A percentile compares a stretch with the other conserved stretches of the same genome.
Conservation (phyloP, 53 echinoderm and acorn worm genomes). For the Paelopatides confundens region DNA sequence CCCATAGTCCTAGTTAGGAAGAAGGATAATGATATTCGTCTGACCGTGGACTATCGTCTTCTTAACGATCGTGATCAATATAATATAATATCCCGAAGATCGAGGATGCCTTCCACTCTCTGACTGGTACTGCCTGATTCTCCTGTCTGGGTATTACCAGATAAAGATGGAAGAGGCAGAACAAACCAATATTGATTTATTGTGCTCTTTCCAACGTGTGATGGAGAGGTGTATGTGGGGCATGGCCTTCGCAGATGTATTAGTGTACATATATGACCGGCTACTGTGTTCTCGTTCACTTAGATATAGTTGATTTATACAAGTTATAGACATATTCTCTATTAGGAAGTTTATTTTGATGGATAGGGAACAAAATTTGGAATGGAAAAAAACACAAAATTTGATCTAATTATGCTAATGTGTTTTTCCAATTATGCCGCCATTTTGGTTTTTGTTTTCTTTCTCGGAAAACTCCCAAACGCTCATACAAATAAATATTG, state of each 20-base stretch:
- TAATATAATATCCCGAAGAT: constrained; percentile 40
- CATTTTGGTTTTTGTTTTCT: too few relatives aligned
- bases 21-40: constrained; percentile 59
- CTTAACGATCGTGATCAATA: constrained; percentile 40
- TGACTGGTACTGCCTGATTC: constrained; percentile 50
- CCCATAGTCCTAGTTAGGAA: constrained; percentile 62
- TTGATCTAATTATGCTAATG: too few relatives aligned
- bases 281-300: too few relatives aligned
- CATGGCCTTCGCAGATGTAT: constrained; percentile 6
- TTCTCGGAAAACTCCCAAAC: too few relatives aligned
- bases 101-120: constrained; percentile 56
- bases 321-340: too few relatives aligned
- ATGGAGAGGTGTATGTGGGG: constrained; percentile 56
- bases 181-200: constrained; percentile 61
- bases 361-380: too few relatives aligned
- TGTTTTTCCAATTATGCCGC: too few relatives aligned
- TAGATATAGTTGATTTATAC: too few relatives aligned
- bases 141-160: constrained; percentile 53
- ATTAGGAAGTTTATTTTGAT: too few relatives aligned
- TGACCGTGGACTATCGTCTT: constrained; percentile 62
- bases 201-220: constrained; percentile 58
- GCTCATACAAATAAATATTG: too few relatives aligned
- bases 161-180: constrained; percentile 56
- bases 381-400: too few relatives aligned
- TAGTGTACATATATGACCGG: constrained; percentile 51